Percentiles rank a stretch among this genome's conserved stretches.
These are phyloP conservation scores for Macrobrachium rosenbergii DNA, from an alignment of 1,140 invertebrate genomes.

Conservation along the genomic window DNA sequence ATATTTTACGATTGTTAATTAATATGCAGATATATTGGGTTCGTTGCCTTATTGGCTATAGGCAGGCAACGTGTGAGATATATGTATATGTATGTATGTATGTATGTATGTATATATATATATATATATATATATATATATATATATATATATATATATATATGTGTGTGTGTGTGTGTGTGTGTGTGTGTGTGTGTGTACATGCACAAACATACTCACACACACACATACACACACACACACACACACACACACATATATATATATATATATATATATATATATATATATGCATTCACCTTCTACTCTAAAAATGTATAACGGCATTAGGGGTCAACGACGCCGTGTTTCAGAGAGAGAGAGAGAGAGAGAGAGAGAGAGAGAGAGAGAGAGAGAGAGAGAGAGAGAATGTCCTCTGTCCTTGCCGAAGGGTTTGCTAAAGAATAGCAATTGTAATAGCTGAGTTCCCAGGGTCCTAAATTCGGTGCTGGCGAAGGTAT, in stretches of 20 bases:
- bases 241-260: background rate
- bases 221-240: background rate
- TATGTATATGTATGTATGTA: too few species aligned
- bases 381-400: slow-evolving; percentile 18
- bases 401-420: background rate
- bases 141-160: background rate
- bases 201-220: background rate
- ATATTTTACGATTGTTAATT: too few species aligned
- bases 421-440: too few species aligned
- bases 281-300: background rate
- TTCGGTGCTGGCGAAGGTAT: too few species aligned
- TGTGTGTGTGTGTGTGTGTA: background rate
- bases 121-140: background rate
- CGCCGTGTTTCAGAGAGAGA: background rate
- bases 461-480: too few species aligned
- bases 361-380: slow-evolving; percentile 19
- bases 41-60: too few species aligned
- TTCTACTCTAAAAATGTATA: background rate
- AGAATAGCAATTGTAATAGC: too few species aligned
- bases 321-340: background rate
- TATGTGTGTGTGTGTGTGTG: too few species aligned
- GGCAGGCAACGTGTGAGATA: background rate
- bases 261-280: background rate
- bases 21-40: too few species aligned
- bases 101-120: too few species aligned